Base-by-base conservation (phyloP, 92 coral and sea anemone genomes). In the Actinostola sp. region DNA sequence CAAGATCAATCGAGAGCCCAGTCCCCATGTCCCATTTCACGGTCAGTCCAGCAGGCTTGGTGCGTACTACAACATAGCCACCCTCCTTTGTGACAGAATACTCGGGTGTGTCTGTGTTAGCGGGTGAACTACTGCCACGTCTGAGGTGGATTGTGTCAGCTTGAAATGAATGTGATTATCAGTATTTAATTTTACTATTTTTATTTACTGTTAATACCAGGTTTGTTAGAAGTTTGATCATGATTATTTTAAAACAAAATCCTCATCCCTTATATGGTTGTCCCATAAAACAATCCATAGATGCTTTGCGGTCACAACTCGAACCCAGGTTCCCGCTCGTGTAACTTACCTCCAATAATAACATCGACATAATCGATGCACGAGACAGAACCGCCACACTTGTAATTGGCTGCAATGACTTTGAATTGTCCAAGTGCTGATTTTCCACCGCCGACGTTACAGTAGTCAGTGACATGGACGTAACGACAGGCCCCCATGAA, bases 401-500 rank as follows among this genome's bases (percentile, higher is more conserved):
- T 29, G 2, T 2, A 5, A 21, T 77, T 77, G 24, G 66, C 74
- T n/a, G 46, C 48, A 46, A 77, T 41, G 58, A 77, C 73, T 42
- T 23, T 77, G 35, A 66, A 77, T 0, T 49, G 44, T 2, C 70
- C 61, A 13, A 30, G 30, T 1, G 9, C 10, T 0, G 33, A 29
- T 16, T 32, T 20, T 2, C 67, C 44, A 42, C 27, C 16, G 10
- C 30, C 4, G 2, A 1, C 16, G 30, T 27, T 29, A 30, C 82
- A 77, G 66, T 29, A 28, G 26, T 79, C 84, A n/a, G 77, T 79
- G 2, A 52, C 41, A 36, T 29, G 64, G 9, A 70, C 27, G 27
- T 79, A 79, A 1, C 21, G 31, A 27, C 84, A 79, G 0, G 34
- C 60, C 0, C 78, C 84, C 65, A 59, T 63, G 63, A 60, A 79